Conservation (phyloP, 2,113 vertebrate species). For the Heteronetta atricapilla region DNA sequence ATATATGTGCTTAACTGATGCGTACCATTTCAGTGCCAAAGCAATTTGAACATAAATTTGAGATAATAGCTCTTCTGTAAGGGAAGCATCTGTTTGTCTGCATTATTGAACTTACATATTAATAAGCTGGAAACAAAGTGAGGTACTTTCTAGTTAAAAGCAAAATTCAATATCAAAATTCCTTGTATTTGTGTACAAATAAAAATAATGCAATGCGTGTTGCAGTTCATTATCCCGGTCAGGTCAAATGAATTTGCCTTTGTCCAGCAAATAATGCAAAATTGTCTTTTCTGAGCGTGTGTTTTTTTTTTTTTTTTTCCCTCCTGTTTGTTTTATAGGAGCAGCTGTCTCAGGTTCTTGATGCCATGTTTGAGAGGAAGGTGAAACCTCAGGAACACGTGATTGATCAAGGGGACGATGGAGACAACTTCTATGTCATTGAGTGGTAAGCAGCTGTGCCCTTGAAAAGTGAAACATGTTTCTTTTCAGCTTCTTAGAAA, state of each 20-base stretch:
- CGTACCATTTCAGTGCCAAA: too few species aligned
- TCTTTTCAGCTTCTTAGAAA: background rate
- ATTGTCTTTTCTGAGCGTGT: background rate
- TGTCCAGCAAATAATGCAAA: background rate
- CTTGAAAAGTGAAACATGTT: background rate
- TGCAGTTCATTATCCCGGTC: background rate
- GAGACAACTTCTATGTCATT: slow-evolving; percentile 98
- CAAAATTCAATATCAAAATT: background rate
- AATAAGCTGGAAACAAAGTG: background rate
- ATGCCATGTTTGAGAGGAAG: slow-evolving; percentile 96
- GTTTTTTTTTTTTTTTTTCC: fast-evolving
- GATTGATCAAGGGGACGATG: slow-evolving; percentile 97
- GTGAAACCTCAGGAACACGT: slow-evolving; percentile 93
- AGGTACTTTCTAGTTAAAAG: background rate
- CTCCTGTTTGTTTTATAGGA: slow-evolving; percentile 78
- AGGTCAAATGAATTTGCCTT: fast-evolving
- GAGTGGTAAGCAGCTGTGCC: slow-evolving; percentile 83
- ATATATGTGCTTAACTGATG: background rate
- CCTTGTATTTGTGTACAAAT: background rate
- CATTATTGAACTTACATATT: background rate
- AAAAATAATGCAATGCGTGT: background rate
- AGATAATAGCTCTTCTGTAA: background rate
- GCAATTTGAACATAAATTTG: background rate
- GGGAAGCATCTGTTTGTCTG: background rate
- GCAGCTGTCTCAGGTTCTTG: slow-evolving; percentile 95